Evolutionary conservation across 2,113 vertebrate species (phyloP).

Genomic region (Oreochromis niloticus): DNA sequence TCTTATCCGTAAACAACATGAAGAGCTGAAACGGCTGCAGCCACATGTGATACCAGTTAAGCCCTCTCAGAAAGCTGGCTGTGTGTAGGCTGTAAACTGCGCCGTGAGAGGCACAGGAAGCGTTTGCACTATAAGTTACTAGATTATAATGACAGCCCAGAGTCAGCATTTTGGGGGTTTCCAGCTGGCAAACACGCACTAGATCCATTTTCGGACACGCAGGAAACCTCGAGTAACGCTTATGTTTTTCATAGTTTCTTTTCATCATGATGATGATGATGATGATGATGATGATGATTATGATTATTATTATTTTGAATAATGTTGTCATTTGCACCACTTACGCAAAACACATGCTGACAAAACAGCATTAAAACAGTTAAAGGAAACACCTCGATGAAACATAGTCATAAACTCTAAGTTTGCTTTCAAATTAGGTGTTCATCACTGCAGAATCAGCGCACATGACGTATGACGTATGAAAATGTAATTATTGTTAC

Average conservation of each 20-base stretch:
- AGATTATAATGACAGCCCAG: not conserved
- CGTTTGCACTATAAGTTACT: not conserved
- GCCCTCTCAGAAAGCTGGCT: not conserved
- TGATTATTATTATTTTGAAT: not conserved
- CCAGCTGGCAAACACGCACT: not conserved
- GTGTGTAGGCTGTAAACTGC: not conserved
- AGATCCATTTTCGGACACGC: not conserved
- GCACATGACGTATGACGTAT: not conserved
- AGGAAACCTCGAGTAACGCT: not conserved
- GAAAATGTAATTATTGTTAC: not conserved
- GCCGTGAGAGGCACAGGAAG: not conserved
- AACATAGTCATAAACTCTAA: not conserved
- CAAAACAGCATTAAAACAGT: not conserved
- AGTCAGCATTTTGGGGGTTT: not conserved
- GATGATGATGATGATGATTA: too few relatives aligned
- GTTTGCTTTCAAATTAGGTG: not conserved
- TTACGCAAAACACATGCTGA: not conserved
- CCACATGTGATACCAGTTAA: not conserved
- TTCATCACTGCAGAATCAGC: rapidly evolving
- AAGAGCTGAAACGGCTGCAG: not conserved
- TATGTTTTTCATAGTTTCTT: not conserved
- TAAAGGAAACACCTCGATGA: not conserved
- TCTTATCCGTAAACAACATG: rapidly evolving
- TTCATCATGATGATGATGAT: too few relatives aligned
- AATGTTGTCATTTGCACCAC: not conserved